Conservation (phyloP, 2,797 vertebrate genomes). For the Protosalanx chinensis region DNA sequence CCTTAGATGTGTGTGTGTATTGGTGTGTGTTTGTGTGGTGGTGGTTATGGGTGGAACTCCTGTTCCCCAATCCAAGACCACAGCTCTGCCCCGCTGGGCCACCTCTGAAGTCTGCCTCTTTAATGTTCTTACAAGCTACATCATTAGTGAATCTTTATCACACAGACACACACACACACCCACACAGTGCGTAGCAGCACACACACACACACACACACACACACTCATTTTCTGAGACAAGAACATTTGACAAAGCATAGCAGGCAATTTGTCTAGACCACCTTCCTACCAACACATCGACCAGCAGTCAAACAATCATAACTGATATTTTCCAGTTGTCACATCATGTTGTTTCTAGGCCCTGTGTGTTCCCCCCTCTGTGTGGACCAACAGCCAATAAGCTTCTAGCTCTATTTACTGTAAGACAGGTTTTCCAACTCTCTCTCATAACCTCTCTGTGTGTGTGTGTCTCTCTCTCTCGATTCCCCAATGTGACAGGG, state of each 20-base stretch:
- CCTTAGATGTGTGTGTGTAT: too few species aligned
- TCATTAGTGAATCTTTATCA: conserved; percentile 71
- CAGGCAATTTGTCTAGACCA: conserved; percentile 33
- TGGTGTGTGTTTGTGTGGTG: too few species aligned
- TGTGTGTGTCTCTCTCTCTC: conserved; percentile 36
- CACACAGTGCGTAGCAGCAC: conserved; percentile 30
- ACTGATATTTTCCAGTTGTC: too few species aligned
- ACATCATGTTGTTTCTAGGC: too few species aligned
- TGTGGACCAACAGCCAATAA: conserved; percentile 5
- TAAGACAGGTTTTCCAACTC: background rate
- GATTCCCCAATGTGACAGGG: conserved; percentile 68
- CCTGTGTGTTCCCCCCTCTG: background rate
- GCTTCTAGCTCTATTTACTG: too few species aligned
- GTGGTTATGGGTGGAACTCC: background rate
- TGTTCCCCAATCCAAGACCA: conserved; percentile 2
- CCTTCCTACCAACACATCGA: background rate
- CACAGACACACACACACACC: conserved; percentile 49
- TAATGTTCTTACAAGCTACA: conserved; percentile 68
- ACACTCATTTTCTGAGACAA: conserved; percentile 51
- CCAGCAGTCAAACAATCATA: too few species aligned
- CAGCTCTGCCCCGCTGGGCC: conserved; percentile 16
- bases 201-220: conserved; percentile 23
- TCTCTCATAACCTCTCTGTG: conserved; percentile 7
- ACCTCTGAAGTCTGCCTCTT: conserved; percentile 65
- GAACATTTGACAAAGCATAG: conserved; percentile 34